Conservation (phyloP, 2,797 vertebrate species). For the Agapornis canus region DNA sequence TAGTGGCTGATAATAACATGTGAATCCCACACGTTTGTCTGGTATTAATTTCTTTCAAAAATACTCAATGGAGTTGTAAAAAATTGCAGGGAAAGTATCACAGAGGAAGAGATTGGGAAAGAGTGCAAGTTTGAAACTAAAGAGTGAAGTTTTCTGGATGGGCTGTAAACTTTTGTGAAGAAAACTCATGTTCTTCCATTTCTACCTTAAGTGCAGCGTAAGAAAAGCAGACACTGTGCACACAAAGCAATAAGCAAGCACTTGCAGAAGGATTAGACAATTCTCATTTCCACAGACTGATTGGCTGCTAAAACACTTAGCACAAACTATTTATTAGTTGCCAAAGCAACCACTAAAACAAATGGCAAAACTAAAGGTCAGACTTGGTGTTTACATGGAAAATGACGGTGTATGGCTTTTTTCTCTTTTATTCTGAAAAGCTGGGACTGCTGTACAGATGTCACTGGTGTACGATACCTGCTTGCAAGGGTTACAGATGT, state of each 20-base stretch:
- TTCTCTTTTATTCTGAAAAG: background rate
- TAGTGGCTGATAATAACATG: background rate
- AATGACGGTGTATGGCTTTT: background rate
- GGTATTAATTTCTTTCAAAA: background rate
- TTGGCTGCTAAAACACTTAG: slow-evolving; percentile 62
- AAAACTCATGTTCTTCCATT: background rate
- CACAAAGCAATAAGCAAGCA: slow-evolving; percentile 14
- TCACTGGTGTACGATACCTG: background rate
- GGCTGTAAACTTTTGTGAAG: background rate
- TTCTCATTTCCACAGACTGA: slow-evolving; percentile 23
- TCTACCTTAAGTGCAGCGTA: background rate
- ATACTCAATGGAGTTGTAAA: background rate
- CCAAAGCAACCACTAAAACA: slow-evolving; percentile 72
- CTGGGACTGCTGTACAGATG: slow-evolving; percentile 20
- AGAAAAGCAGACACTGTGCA: background rate
- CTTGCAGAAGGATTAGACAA: slow-evolving; percentile 27
- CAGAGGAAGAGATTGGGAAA: background rate
- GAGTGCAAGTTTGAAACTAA: background rate
- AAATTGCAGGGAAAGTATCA: background rate
- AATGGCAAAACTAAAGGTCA: slow-evolving; percentile 63
- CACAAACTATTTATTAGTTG: slow-evolving; percentile 66
- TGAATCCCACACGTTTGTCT: background rate
- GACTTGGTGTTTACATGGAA: slow-evolving; percentile 67
- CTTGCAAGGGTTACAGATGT: background rate
- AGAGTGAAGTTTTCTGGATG: background rate